Evolutionary conservation across 2,797 vertebrate genomes (phyloP).

Genomic region (Valencia hispanica): DNA sequence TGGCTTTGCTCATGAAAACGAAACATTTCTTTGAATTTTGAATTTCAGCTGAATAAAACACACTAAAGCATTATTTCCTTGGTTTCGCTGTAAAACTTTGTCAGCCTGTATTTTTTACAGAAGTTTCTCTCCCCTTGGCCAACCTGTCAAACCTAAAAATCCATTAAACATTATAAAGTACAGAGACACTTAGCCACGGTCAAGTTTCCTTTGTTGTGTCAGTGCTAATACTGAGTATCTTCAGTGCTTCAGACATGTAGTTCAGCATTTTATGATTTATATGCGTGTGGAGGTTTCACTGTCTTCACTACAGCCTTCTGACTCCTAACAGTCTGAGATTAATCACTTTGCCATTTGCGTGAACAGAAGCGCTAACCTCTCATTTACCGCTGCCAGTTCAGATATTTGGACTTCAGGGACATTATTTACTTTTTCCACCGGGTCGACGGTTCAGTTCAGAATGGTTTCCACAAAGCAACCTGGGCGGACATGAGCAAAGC

Average conservation of each 20-base stretch:
- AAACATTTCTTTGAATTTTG: background rate
- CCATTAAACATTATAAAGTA: constrained; percentile 54
- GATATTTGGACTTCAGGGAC: constrained; percentile 71
- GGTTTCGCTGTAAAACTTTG: constrained; percentile 26
- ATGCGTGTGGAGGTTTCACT: constrained; percentile 41
- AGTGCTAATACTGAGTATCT: constrained; percentile 56
- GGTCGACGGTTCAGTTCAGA: constrained; percentile 64
- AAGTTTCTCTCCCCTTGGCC: constrained; percentile 19
- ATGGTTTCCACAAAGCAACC: constrained; percentile 71
- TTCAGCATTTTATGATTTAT: constrained; percentile 63
- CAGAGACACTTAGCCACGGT: constrained; percentile 32
- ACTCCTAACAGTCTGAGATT: constrained; percentile 66
- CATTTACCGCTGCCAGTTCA: constrained; percentile 64
- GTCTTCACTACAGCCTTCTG: constrained; percentile 66
- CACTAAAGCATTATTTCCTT: constrained; percentile 5
- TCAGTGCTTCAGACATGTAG: constrained; percentile 52
- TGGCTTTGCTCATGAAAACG: background rate
- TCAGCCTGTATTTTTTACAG: constrained; percentile 34
- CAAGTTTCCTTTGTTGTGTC: constrained; percentile 46
- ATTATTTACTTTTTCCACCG: constrained; percentile 69
- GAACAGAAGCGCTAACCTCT: constrained; percentile 67
- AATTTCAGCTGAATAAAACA: background rate
- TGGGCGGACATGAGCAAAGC: constrained; percentile 38
- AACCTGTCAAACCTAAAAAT: constrained; percentile 35
- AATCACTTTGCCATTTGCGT: constrained; percentile 73